Base-by-base conservation (phyloP, 2,888 invertebrate genomes). In the Caenorhabditis imperialis region DNA sequence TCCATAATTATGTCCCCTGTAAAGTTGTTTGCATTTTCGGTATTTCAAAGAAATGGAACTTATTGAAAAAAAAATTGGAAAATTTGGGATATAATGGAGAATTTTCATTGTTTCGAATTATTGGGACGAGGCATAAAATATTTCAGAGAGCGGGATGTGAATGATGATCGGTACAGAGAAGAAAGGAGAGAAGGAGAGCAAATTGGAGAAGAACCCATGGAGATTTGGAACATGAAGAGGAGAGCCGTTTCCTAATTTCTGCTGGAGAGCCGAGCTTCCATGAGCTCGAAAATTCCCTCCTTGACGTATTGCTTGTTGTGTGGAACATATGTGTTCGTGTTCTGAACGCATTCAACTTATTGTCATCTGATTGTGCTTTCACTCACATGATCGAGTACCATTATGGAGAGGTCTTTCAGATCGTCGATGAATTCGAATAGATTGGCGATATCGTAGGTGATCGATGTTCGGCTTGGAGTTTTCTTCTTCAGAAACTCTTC, bases 221-320 rank as follows among this genome's bases (percentile, higher is more conserved):
- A 35, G 1, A 23, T 16, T 12, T 18, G 14, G 7, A 20, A 27
- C 16, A 37, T 55, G 30, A 30, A 30, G 18, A 40, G 7, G 18
- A 40, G 18, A 40, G 14, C 14, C 18, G 18, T 14, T 14, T 5
- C n/a, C 18, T 23, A 67, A 20, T 51, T 12, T 1, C 37, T 42
- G 20, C 51, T 27, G 51, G 14, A 7, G 77, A 81, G 42, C 18
- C 80, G 77, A 16, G 38, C 69, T 37, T 78, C 62, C 55, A 83
- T 77, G 62, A 81, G 35, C 7, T 96, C 93, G 88, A 97, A 98
- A 78, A 99, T 96, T 89, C 98, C 96, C 89, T 99, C 97, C 89
- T 99, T 99, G 69, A 99, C 95, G 97, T 97, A 99, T 86, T 96
- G 96, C 90, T 98, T 98, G 89, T 97, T 97, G 90, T 97, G 97